Percentiles rank a stretch among this genome's conserved stretches.
Conservation (phyloP, 2,888 invertebrate species). For the Acrocyrtus sp. region DNA sequence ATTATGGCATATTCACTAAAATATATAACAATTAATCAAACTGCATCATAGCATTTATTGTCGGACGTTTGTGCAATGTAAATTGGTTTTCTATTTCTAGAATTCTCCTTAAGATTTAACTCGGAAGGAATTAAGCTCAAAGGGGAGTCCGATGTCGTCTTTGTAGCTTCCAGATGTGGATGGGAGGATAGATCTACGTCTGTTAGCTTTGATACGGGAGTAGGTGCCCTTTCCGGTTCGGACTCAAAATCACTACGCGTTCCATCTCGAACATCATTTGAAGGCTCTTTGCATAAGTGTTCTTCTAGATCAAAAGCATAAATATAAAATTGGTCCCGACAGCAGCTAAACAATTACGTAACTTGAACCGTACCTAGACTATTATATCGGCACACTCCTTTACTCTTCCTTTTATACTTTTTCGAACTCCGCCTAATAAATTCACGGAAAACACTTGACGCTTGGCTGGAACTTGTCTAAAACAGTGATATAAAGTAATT, state of each 20-base stretch:
- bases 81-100: conserved; percentile 63
- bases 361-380: conserved; percentile 32
- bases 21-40: too few species aligned
- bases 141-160: conserved; percentile 56
- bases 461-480: conserved; percentile 78
- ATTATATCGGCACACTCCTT: conserved; percentile 29
- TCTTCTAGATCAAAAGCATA: conserved; percentile 13
- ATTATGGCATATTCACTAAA: too few species aligned
- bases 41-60: conserved; percentile 2
- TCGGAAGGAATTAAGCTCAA: conserved; percentile 62
- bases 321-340: too few species aligned
- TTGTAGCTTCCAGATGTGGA: conserved; percentile 30
- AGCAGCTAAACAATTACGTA: too few species aligned
- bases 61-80: conserved; percentile 60
- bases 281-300: conserved; percentile 6
- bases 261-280: conserved; percentile 11
- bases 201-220: conserved; percentile 38
- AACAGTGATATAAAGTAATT: conserved; percentile 27
- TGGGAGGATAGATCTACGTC: conserved; percentile 58
- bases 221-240: conserved; percentile 37
- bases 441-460: conserved; percentile 75
- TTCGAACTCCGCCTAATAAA: conserved; percentile 70
- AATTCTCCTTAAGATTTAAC: conserved; percentile 59
- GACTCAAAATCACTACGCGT: conserved; percentile 38
- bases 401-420: conserved; percentile 62